These are phyloP conservation scores for Solea solea DNA, from an alignment of 2,113 vertebrate genomes.

Conservation along the genomic window DNA sequence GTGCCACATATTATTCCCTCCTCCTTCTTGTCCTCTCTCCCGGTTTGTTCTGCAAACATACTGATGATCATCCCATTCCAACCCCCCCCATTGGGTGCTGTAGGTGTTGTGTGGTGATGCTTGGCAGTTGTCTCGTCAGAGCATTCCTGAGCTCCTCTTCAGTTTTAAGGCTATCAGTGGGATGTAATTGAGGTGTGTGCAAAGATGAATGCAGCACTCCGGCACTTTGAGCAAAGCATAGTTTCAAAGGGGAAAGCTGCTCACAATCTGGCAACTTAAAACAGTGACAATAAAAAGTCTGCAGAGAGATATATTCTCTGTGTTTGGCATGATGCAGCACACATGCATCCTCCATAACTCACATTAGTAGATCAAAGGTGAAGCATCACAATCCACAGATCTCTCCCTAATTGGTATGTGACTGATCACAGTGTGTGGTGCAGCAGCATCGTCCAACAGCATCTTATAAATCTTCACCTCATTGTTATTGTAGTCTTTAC, in stretches of 20 bases:
- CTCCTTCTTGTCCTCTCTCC: conserved; percentile 17
- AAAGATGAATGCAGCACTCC: conserved; percentile 61
- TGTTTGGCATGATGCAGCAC: conserved; percentile 45
- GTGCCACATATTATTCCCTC: conserved; percentile 69
- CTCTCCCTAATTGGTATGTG: conserved; percentile 30
- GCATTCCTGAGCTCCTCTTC: conserved; percentile 67
- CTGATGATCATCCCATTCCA: conserved; percentile 30
- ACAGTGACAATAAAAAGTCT: conserved; percentile 68
- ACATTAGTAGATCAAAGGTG: conserved; percentile 66
- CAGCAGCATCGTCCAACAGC: conserved; percentile 25
- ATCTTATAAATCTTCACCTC: conserved; percentile 47
- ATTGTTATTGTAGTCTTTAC: conserved; percentile 37
- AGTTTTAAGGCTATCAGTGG: conserved; percentile 63
- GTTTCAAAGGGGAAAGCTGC: conserved; percentile 63
- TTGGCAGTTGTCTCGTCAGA: conserved; percentile 66
- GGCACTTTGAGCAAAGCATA: conserved; percentile 46
- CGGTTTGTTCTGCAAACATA: conserved; percentile 60
- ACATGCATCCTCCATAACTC: conserved; percentile 27
- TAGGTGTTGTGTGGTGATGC: conserved; percentile 57
- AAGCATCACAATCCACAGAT: conserved; percentile 36
- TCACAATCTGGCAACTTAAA: conserved; percentile 71
- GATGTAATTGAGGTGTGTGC: conserved; percentile 70
- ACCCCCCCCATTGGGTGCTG: conserved; percentile 39
- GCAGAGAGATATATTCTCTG: conserved; percentile 58
- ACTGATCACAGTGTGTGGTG: conserved; percentile 60